Percentiles rank a stretch among this genome's conserved stretches.
phyloP scores from a whole-genome alignment of 2,888 invertebrate genomes.

The Drosophila vallismaia region DNA sequence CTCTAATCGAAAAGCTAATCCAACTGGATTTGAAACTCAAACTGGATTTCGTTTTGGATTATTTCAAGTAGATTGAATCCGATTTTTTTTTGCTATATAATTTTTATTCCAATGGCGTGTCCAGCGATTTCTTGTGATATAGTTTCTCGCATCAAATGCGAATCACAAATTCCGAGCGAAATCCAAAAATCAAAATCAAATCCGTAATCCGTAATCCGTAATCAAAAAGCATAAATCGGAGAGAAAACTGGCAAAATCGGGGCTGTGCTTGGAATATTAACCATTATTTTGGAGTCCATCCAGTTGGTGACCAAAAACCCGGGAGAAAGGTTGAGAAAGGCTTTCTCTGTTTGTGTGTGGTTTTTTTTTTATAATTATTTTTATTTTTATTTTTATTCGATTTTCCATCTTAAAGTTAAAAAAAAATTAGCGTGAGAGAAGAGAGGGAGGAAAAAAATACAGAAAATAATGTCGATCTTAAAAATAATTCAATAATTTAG shows the following conservation, averaged over 20 bases:
- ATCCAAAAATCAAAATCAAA: conserved; percentile 18
- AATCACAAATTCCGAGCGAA: conserved; percentile 40
- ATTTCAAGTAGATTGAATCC: too few species aligned
- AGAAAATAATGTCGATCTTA: conserved; percentile 11
- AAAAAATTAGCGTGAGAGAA: conserved; percentile 4
- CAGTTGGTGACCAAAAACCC: not conserved
- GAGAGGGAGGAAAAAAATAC: conserved; percentile 6
- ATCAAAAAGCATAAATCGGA: conserved; percentile 26
- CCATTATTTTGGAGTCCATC: conserved; percentile 13
- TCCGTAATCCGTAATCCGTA: conserved; percentile 28
- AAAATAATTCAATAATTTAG: conserved; percentile 49
- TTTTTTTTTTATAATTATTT: not conserved
- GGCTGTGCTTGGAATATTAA: conserved; percentile 19
- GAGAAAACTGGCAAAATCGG: conserved; percentile 32
- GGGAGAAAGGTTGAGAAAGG: conserved; percentile 17
- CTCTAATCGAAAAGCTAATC: not conserved
- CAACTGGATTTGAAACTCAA: not conserved
- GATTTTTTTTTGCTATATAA: conserved; percentile 10
- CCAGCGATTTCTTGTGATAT: conserved; percentile 14
- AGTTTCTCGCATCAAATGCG: conserved; percentile 41
- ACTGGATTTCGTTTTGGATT: too few species aligned
- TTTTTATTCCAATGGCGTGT: conserved; percentile 54
- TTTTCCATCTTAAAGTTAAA: conserved; percentile 16
- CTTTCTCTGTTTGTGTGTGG: not conserved
- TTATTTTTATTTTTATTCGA: conserved; percentile 14